Evolutionary conservation across 2,888 invertebrate species (phyloP), one percentile per base, ranked within the genome.

Genomic region (Psylliodes chrysocephalus): DNA sequence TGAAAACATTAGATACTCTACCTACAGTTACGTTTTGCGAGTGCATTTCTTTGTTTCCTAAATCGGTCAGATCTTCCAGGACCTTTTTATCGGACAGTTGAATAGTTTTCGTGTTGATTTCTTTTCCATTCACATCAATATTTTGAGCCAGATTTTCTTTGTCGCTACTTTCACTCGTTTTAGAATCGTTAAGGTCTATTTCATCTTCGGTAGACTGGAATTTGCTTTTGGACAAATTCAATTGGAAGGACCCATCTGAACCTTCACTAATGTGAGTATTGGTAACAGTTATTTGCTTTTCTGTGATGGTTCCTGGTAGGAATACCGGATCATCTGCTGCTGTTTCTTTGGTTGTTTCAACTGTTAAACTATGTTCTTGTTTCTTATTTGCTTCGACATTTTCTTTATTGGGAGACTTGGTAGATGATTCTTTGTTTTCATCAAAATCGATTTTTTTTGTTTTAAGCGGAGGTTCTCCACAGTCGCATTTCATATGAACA

Each of bases 1-100:
- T 64, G 51, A 73, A 72, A 7, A 72, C 73, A 57, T 72, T 68
- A 8, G 71, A 68, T 38, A 69, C 63, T 49, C 71, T 63, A 46
- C 53, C 47, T n/a, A 49, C 33, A 35, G 49, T 25, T 47, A 30
- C 25, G 8, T 60, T 55, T 22, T 61, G 56, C 8, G n/a, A n/a
- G n/a, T 62, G 10, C 1, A 25, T 22, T 28, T 47, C 54, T 33
- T 46, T 54, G 2, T 47, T 61, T 15, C 30, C 22, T 4, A 35
- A 7, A 33, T 33, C n/a, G 18, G 30, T 46, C 25, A 56, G 8
- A 17, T 25, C 15, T 38, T 22, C 18, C 25, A 61, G 14, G 10
- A 46, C 10, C 44, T 30, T 38, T 14, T 46, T 54, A n/a, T 42
- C 40, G 5, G 17, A 15, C n/a, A 5, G 47, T 14, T 5, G 14